Percentiles rank a stretch among this genome's conserved stretches.
Conservation (phyloP, 2,797 vertebrate species). For the Premnoplex brunnescens region DNA sequence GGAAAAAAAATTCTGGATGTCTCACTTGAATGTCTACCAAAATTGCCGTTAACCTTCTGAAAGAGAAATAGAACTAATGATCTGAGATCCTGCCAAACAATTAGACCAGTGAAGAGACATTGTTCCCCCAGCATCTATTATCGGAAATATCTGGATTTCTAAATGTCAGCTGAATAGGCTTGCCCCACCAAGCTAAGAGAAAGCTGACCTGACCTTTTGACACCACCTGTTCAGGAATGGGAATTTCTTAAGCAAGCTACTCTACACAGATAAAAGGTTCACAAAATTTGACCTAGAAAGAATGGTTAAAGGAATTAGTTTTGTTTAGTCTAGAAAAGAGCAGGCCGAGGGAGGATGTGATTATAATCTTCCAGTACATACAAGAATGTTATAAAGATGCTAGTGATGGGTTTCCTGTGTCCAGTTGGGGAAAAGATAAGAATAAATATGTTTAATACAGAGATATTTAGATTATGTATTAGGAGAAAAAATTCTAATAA, state of each 20-base stretch:
- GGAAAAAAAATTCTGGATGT: neutral
- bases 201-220: slow-evolving; percentile 32
- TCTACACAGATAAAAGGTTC: slow-evolving; percentile 38
- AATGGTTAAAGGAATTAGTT: slow-evolving; percentile 46
- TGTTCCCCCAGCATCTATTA: slow-evolving; percentile 14
- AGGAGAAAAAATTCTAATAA: neutral
- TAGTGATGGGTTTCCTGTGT: neutral
- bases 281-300: slow-evolving; percentile 57
- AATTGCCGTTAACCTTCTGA: neutral
- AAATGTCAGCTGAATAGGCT: slow-evolving; percentile 15
- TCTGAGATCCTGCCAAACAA: neutral
- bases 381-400: slow-evolving; percentile 15
- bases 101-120: slow-evolving; percentile 9
- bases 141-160: slow-evolving; percentile 17
- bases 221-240: slow-evolving; percentile 45
- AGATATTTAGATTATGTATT: neutral
- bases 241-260: neutral
- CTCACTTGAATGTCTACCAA: neutral
- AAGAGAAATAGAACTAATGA: slow-evolving; percentile 26
- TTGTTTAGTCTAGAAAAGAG: slow-evolving; percentile 62
- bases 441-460: neutral
- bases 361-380: slow-evolving; percentile 34
- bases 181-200: neutral
- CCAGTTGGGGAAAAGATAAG: neutral
- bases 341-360: slow-evolving; percentile 35